Percentiles rank a stretch among this genome's conserved stretches.
Conservation (phyloP, 2,797 vertebrate species). For the Dermochelys coriacea region DNA sequence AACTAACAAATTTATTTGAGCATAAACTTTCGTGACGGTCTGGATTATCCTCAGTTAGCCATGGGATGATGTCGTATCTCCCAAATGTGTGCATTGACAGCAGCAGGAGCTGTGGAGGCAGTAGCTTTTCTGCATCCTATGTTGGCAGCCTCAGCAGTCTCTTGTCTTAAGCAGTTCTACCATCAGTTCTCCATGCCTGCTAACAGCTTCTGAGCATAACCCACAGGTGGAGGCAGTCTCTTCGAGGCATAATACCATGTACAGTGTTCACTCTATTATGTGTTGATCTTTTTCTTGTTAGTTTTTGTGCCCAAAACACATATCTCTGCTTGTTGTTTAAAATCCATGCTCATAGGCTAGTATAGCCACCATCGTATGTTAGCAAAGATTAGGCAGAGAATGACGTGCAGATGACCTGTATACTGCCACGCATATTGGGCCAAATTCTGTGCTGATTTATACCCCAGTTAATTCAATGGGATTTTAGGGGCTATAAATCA, state of each 20-base stretch:
- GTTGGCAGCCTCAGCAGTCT: accelerated
- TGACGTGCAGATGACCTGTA: accelerated
- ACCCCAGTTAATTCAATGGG: background rate
- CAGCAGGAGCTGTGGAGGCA: background rate
- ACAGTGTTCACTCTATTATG: accelerated
- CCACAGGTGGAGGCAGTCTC: accelerated
- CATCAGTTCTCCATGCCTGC: accelerated
- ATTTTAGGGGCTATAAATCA: slow-evolving; percentile 44
- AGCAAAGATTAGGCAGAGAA: background rate
- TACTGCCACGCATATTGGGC: background rate
- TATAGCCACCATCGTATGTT: accelerated
- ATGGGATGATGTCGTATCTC: background rate
- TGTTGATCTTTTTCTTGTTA: background rate
- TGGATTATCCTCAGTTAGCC: background rate
- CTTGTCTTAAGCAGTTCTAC: accelerated
- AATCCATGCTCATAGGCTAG: background rate
- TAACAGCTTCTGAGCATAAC: accelerated
- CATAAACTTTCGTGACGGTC: no score
- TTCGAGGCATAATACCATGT: accelerated
- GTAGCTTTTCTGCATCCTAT: accelerated
- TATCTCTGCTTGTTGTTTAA: background rate
- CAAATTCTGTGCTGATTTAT: slow-evolving; percentile 27
- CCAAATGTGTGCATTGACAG: background rate
- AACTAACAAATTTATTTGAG: no score
- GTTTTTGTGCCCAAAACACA: background rate